phyloP scores from a whole-genome alignment of 23 tunicate species.

The Phallusia fumigata region DNA sequence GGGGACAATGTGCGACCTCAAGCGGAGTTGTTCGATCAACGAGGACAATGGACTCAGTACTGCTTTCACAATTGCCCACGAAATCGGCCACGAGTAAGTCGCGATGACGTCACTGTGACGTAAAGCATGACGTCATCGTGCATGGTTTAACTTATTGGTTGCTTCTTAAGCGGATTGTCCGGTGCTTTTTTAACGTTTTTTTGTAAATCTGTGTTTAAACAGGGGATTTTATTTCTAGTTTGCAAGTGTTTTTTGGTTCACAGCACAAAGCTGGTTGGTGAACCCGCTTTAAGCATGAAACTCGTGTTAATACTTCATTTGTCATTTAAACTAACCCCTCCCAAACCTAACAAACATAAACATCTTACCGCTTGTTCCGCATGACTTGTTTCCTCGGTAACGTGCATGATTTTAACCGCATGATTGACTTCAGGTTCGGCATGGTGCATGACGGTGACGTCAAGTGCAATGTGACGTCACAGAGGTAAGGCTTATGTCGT shows the following conservation, averaged over 20 bases:
- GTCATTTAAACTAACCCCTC: neutral
- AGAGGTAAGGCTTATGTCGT: neutral
- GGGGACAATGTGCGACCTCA: slow-evolving; percentile 86
- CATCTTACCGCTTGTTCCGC: neutral
- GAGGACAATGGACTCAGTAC: slow-evolving; percentile 95
- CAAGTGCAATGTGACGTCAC: slow-evolving; percentile 35
- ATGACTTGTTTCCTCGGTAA: neutral
- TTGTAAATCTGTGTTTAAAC: too few relatives aligned
- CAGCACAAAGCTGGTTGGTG: too few relatives aligned
- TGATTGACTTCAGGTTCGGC: slow-evolving; percentile 27
- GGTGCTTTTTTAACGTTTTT: too few relatives aligned
- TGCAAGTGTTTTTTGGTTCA: too few relatives aligned
- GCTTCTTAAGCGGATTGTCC: too few relatives aligned
- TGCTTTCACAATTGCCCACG: slow-evolving; percentile 99
- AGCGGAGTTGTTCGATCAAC: slow-evolving; percentile 68
- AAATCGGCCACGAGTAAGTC: slow-evolving; percentile 98
- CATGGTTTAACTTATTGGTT: neutral
- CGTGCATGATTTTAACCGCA: slow-evolving; percentile 19
- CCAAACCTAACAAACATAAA: too few relatives aligned
- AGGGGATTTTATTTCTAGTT: too few relatives aligned
- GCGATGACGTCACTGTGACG: neutral
- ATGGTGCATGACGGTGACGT: slow-evolving; percentile 36
- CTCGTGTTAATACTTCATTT: too few relatives aligned
- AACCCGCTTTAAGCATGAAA: too few relatives aligned
- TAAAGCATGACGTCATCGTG: neutral